Evolutionary conservation across 2,888 invertebrate species (phyloP).

Genomic region (Diaphora mendica): DNA sequence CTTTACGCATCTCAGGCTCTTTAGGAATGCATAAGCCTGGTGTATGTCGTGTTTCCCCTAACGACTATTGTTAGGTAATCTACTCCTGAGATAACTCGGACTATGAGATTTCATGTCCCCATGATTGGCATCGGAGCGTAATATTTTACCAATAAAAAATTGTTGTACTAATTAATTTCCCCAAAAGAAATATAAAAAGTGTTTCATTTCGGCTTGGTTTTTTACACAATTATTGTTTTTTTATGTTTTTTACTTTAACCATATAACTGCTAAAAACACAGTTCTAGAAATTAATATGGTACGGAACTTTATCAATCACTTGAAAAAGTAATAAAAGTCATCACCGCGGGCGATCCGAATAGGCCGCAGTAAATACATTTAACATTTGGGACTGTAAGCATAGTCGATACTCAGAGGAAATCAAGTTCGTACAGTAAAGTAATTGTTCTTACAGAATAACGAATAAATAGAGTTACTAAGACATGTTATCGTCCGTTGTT

Average conservation of each 20-base stretch:
- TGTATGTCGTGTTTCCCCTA: too few relatives aligned
- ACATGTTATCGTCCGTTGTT: too few relatives aligned
- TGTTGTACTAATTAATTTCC: too few relatives aligned
- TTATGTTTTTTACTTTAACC: neutral
- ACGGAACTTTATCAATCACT: neutral
- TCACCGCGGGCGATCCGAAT: conserved; percentile 32
- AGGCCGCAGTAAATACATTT: conserved; percentile 52
- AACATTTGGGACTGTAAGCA: conserved; percentile 34
- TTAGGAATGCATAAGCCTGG: too few relatives aligned
- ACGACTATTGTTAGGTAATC: too few relatives aligned
- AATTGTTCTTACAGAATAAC: conserved; percentile 9
- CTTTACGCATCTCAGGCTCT: too few relatives aligned
- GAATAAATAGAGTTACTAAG: conserved; percentile 4
- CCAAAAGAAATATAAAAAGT: neutral
- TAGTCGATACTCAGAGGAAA: conserved; percentile 60
- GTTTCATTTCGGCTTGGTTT: neutral
- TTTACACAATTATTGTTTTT: neutral
- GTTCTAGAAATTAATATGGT: neutral
- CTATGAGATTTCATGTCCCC: too few relatives aligned
- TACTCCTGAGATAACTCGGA: too few relatives aligned
- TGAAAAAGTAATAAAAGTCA: conserved; percentile 23
- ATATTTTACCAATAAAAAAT: too few relatives aligned
- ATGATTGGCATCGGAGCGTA: too few relatives aligned
- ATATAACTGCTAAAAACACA: neutral
- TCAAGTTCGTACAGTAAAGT: conserved; percentile 36